Percentiles rank a stretch among this genome's conserved stretches.
Evolutionary conservation across 2,113 vertebrate genomes (phyloP).

Genomic region (Mirza zaza): DNA sequence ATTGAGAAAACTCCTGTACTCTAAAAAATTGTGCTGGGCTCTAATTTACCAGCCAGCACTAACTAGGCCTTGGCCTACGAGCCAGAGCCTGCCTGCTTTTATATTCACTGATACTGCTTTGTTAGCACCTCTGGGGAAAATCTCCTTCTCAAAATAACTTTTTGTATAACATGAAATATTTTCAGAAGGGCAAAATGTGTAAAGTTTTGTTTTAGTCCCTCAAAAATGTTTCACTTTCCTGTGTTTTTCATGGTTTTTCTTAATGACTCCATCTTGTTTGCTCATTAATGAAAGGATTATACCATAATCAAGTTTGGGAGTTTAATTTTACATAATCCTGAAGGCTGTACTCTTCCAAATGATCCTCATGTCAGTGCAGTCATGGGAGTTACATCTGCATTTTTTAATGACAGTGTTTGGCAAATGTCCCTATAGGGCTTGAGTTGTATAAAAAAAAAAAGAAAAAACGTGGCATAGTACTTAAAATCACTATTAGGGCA

Average conservation of each 20-base stretch:
- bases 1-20: background rate
- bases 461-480: background rate
- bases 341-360: background rate
- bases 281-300: conserved; percentile 43
- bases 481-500: background rate
- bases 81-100: background rate
- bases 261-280: background rate
- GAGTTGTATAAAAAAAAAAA: background rate
- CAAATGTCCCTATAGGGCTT: background rate
- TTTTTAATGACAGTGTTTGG: conserved; percentile 26
- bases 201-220: conserved; percentile 19
- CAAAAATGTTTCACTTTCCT: conserved; percentile 5
- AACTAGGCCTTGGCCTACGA: background rate
- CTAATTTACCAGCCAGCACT: conserved; percentile 8
- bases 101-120: background rate
- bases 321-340: conserved; percentile 48
- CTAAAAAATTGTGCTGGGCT: background rate
- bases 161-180: conserved; percentile 47
- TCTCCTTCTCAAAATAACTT: conserved; percentile 44
- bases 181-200: conserved; percentile 32
- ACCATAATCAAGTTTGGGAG: background rate
- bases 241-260: conserved; percentile 1
- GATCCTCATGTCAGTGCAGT: background rate
- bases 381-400: conserved; percentile 10
- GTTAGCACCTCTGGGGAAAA: conserved; percentile 36